Base-by-base conservation (phyloP, 2,113 vertebrate genomes). In the Paramormyrops kingsleyae region DNA sequence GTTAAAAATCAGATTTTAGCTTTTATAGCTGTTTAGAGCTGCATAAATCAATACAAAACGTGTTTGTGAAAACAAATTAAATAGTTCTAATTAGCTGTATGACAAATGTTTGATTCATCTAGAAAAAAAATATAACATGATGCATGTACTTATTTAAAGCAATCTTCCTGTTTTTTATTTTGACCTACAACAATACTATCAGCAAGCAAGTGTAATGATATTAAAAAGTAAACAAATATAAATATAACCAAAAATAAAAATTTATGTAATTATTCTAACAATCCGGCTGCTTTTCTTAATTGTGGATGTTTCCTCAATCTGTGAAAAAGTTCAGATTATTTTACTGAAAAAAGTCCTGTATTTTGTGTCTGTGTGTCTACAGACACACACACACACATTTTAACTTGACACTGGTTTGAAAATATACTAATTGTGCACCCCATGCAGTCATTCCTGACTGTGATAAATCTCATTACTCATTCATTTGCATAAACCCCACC, bases 401-500 rank as follows among this genome's bases (percentile, higher is more conserved):
- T 31, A 87, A 56, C 85, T 35, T 31, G 24, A 13, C n/a, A 52
- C n/a, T 49, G 85, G 47, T 87, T 53, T 87, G 9, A 87, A 87
- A 53, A 31, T 87, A 53, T 87, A 52, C 39, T 87, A 87, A 87
- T 35, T 19, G 50, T 52, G 49, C 50, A 56, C 85, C 13, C 85
- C 50, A 87, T 87, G 85, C 85, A 87, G 50, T 87, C 49, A 19
- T 53, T 53, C 50, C 85, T 56, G 85, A 49, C 85, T 87, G 85
- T 17, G 85, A 87, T 87, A 87, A 87, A 53, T 53, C 27, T 87
- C 85, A 56, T 87, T 87, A 53, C 50, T 52, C 49, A 35, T 35
- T 87, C 8, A 53, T 87, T 87, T 87, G 85, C 85, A 87, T 87
- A 87, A 87, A 87, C 47, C 85, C 85, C 50, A 53, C n/a, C 49